phyloP scores from a whole-genome alignment of 2,888 invertebrate species.

The Oxystoma pomonae region DNA sequence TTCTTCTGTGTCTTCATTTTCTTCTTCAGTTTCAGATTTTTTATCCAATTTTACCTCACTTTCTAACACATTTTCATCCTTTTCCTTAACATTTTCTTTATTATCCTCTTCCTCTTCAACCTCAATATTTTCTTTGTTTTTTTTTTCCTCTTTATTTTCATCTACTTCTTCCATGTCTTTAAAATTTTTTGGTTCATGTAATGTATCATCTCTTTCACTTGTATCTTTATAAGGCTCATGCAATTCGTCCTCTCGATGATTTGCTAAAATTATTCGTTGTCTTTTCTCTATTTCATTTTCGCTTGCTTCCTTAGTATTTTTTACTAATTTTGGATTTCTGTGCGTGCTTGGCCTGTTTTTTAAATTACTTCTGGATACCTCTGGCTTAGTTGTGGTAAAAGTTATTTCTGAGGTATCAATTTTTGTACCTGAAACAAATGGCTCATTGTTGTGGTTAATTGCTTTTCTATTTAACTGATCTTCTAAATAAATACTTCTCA shows the following conservation, averaged over 20 bases:
- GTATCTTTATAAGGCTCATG: conserved; percentile 10
- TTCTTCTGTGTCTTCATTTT: conserved; percentile 7
- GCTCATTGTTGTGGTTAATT: background rate
- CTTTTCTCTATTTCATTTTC: background rate
- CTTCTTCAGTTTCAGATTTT: conserved; percentile 9
- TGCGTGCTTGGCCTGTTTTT: background rate
- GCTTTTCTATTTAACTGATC: background rate
- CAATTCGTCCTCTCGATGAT: background rate
- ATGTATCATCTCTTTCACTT: conserved; percentile 30
- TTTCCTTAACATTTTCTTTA: conserved; percentile 21
- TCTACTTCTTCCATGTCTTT: conserved; percentile 21
- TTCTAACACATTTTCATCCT: conserved; percentile 2
- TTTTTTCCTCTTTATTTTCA: conserved; percentile 21
- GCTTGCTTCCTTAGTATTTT: background rate
- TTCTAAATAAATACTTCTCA: background rate
- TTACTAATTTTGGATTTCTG: background rate
- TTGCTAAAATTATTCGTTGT: background rate
- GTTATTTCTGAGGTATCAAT: background rate
- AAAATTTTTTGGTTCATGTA: conserved; percentile 30
- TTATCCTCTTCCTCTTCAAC: conserved; percentile 15
- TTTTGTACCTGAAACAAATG: background rate
- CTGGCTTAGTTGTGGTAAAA: background rate
- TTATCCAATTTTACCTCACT: background rate
- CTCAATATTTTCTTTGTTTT: conserved; percentile 17
- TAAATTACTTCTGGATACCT: conserved; percentile 1